Conservation (phyloP, 1,140 invertebrate genomes). For the Sminthurinus signatus region DNA sequence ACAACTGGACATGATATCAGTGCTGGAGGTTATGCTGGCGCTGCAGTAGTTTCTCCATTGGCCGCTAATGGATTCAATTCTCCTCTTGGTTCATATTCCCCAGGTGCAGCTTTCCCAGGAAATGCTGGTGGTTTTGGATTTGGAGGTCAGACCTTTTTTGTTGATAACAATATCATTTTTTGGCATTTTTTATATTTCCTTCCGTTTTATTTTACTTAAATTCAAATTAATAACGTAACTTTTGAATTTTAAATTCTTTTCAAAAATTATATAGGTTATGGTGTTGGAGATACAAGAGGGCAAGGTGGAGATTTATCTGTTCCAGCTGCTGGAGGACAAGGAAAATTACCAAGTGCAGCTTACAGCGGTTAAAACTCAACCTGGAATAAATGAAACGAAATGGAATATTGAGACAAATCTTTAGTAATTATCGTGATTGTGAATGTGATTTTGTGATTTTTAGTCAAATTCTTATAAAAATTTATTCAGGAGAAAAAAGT, state of each 20-base stretch:
- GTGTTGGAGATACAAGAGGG: constrained; percentile 22
- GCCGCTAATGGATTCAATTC: constrained; percentile 30
- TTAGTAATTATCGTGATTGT: too few relatives aligned
- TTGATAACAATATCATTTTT: background rate
- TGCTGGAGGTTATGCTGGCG: constrained; percentile 34
- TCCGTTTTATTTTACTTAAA: too few relatives aligned
- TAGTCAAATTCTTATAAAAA: too few relatives aligned
- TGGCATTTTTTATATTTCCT: background rate
- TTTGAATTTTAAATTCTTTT: too few relatives aligned
- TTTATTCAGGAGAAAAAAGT: too few relatives aligned
- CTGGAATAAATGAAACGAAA: too few relatives aligned
- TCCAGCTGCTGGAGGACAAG: constrained; percentile 32
- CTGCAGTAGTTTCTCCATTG: constrained; percentile 20
- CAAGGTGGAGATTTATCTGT: constrained; percentile 18
- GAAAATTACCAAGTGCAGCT: constrained; percentile 27
- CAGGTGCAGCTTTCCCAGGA: constrained; percentile 18
- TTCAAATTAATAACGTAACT: too few relatives aligned
- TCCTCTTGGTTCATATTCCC: constrained; percentile 21
- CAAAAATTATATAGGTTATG: too few relatives aligned
- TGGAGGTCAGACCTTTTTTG: background rate
- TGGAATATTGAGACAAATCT: too few relatives aligned
- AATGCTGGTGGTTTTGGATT: constrained; percentile 28
- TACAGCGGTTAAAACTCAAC: constrained; percentile 15
- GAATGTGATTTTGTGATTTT: too few relatives aligned
- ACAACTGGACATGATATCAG: constrained; percentile 27